Base-by-base conservation (phyloP, 2,113 vertebrate genomes). In the Oncorhynchus keta region DNA sequence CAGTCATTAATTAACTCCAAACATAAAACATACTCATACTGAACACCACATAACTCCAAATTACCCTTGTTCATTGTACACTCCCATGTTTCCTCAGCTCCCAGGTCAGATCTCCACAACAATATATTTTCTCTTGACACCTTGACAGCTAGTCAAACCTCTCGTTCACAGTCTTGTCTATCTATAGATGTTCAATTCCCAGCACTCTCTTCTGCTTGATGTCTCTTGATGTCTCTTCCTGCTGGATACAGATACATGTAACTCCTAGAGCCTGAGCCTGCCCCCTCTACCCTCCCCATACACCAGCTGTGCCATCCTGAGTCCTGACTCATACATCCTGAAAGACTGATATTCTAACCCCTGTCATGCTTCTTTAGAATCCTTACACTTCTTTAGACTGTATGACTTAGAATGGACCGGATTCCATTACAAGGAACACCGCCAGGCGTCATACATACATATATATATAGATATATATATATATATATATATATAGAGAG, bases 41-140 rank as follows among this genome's bases (percentile, higher is more conserved):
- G 16, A 18, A 77, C 55, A 49, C 68, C 70, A n/a, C n/a, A 77
- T 49, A 51, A 76, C 12, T 28, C n/a, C 11, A 12, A 84, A 70
- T 70, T 75, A 90, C 85, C 73, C 82, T 75, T 88, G 86, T 69
- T 91, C 80, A 83, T 88, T 85, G 79, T 77, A 86, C 16, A 85
- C 20, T 59, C 87, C 86, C 88, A 89, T 76, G 61, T 89, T 76
- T 84, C 26, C 65, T 73, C 32, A 0, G 70, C 13, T 9, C 13
- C 77, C 69, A 22, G 39, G 72, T 79, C 76, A 57, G 32, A 9
- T 73, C 70, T 84, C 45, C 20, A 28, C 70, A 49, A 13, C 5
- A 28, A 48, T 18, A 57, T 22, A 16, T 39, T 55, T 82, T 73
- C 28, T 4, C 72, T 79, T 68, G 16, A 62, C 57, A 74, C 70